Evolutionary conservation across 2,888 invertebrate genomes (phyloP), one percentile per base, ranked within the genome.

Genomic region (Folsomia manolachei): DNA sequence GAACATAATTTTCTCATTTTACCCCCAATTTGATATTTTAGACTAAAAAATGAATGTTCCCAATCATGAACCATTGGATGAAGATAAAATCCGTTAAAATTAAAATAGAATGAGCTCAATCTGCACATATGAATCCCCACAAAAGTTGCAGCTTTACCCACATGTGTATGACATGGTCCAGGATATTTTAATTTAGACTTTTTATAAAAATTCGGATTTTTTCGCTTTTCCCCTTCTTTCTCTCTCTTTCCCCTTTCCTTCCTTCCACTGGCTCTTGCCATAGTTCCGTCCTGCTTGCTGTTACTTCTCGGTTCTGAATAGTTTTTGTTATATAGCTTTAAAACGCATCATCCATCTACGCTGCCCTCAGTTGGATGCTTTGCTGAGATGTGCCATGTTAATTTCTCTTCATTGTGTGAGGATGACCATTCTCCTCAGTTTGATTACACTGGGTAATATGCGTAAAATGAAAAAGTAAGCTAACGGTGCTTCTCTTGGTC

Each of bases 151-250:
- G n/a, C n/a, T n/a, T n/a, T n/a, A n/a, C n/a, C n/a, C n/a, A n/a
- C n/a, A n/a, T n/a, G n/a, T 39, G 39, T 39, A 4, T 14, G 39
- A 39, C 39, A n/a, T 14, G 39, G 14, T 39, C 7, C 39, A 39
- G 39, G 39, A 39, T 39, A 39, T 39, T 64, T 64, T 26, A 66
- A 66, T 52, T 66, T 21, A 66, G 21, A 19, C 66, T 39, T 75
- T 72, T 74, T 72, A 69, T 61, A 75, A 75, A 75, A 75, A 75
- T 72, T 65, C 70, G 72, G 69, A 72, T 75, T 75, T 74, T 75
- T 75, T 65, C 63, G 56, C 4, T 4, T 39, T 39, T 39, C 39
- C 39, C 39, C 39, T 39, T 39, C 39, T 72, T 75, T 74, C 63
- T 69, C 67, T 56, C 27, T 64, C 64, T 71, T 71, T 70, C 71